phyloP scores from a whole-genome alignment of 2,797 vertebrate genomes.

The Columba guinea region DNA sequence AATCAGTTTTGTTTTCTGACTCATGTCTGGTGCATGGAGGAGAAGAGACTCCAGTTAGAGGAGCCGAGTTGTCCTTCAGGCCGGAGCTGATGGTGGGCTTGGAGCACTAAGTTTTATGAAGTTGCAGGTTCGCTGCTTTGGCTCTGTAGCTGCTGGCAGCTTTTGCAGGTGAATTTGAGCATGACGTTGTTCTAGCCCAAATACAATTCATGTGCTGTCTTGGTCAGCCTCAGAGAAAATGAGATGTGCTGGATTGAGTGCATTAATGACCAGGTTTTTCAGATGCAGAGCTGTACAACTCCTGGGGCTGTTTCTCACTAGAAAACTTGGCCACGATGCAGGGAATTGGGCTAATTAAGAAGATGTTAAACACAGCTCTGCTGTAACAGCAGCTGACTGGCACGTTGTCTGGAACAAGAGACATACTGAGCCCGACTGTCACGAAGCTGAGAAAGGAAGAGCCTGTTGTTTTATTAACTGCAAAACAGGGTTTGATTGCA shows the following conservation, averaged over 20 bases:
- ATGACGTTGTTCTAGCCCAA: not conserved
- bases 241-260: not conserved
- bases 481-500: not conserved
- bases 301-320: constrained; percentile 19
- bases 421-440: not conserved
- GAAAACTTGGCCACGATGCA: constrained; percentile 23
- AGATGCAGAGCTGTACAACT: not conserved
- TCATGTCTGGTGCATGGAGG: constrained; percentile 16
- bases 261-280: not conserved
- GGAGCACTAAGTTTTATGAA: not conserved
- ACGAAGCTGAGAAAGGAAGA: constrained; percentile 42
- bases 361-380: constrained; percentile 26
- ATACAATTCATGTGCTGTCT: not conserved
- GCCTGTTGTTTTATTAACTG: not conserved
- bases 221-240: not conserved
- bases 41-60: not conserved
- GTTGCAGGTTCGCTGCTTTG: fast-evolving
- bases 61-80: not conserved
- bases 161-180: not conserved
- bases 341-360: constrained; percentile 55
- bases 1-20: constrained; percentile 51
- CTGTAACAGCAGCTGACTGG: constrained; percentile 55
- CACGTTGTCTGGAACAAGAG: constrained; percentile 49
- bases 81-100: not conserved
- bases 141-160: not conserved